Evolutionary conservation across 2,888 invertebrate species (phyloP).

Genomic region (Itoplectis maculator): DNA sequence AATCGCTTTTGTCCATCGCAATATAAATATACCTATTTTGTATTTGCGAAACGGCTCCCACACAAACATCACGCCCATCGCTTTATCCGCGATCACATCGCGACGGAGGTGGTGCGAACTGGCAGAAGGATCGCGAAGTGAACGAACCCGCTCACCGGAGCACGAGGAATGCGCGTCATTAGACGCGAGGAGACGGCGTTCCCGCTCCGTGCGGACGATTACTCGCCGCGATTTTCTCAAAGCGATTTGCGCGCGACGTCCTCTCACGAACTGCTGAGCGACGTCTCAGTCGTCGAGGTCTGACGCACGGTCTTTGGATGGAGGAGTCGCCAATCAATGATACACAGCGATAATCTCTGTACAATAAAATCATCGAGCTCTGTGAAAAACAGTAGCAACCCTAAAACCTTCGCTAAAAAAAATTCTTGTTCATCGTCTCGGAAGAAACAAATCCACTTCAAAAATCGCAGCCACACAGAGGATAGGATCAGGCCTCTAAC

Average conservation of each 20-base stretch:
- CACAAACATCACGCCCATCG: slow-evolving; percentile 1
- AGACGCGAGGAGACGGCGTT: slow-evolving; percentile 55
- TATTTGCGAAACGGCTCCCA: neutral
- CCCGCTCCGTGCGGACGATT: slow-evolving; percentile 42
- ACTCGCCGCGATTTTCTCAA: slow-evolving; percentile 46
- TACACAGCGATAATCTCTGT: neutral
- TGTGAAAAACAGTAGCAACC: neutral
- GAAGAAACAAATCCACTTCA: neutral
- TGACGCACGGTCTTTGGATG: neutral
- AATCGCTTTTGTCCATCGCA: too few relatives aligned
- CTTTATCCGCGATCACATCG: slow-evolving; percentile 35
- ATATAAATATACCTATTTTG: too few relatives aligned
- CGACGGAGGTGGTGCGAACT: slow-evolving; percentile 46
- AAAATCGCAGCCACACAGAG: neutral
- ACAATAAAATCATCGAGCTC: neutral
- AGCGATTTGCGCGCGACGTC: slow-evolving; percentile 29
- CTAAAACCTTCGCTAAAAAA: too few relatives aligned
- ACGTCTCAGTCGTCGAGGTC: neutral
- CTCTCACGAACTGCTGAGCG: neutral
- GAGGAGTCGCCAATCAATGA: neutral
- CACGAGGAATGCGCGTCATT: slow-evolving; percentile 66
- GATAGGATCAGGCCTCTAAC: neutral
- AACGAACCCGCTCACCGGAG: slow-evolving; percentile 16
- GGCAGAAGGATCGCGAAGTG: slow-evolving; percentile 51
- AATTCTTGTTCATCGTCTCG: slow-evolving; percentile 28